These are phyloP conservation scores for Biston stratarius DNA, from an alignment of 2,888 invertebrate genomes.

Conservation along the genomic window DNA sequence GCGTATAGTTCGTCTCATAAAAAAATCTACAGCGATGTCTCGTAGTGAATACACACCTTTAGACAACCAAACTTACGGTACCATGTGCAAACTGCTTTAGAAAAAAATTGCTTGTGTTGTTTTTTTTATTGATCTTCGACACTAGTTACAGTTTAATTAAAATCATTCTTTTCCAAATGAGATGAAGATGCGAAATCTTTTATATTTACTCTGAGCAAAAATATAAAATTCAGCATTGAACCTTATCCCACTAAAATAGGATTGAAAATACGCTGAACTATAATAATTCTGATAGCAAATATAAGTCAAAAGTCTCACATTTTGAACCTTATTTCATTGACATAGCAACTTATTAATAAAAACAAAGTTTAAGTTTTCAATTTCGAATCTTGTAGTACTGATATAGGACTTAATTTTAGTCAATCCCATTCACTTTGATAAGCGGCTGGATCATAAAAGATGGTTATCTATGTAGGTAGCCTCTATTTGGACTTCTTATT, in stretches of 20 bases:
- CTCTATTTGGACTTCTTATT: slow-evolving; percentile 23
- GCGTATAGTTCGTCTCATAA: no score
- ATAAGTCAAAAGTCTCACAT: slow-evolving; percentile 1
- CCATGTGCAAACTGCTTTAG: neutral
- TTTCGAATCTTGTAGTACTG: neutral
- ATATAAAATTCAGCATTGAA: neutral
- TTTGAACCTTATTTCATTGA: neutral
- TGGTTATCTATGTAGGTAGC: slow-evolving; percentile 18
- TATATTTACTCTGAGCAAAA: slow-evolving; percentile 2
- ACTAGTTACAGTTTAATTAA: slow-evolving; percentile 17
- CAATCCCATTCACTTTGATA: neutral
- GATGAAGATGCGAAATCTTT: slow-evolving; percentile 3
- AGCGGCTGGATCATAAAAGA: slow-evolving; percentile 12
- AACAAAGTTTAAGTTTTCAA: neutral
- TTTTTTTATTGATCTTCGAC: slow-evolving; percentile 2
- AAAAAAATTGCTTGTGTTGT: neutral
- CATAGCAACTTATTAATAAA: slow-evolving; percentile 1
- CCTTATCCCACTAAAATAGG: neutral
- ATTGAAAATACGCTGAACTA: neutral
- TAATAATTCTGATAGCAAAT: neutral
- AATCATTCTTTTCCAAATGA: slow-evolving; percentile 16
- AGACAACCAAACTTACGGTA: no score
- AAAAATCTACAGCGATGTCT: no score
- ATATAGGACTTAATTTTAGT: neutral
- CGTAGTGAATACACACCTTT: no score